Base-by-base conservation (phyloP, 2,113 vertebrate species). In the Barnardius zonarius region DNA sequence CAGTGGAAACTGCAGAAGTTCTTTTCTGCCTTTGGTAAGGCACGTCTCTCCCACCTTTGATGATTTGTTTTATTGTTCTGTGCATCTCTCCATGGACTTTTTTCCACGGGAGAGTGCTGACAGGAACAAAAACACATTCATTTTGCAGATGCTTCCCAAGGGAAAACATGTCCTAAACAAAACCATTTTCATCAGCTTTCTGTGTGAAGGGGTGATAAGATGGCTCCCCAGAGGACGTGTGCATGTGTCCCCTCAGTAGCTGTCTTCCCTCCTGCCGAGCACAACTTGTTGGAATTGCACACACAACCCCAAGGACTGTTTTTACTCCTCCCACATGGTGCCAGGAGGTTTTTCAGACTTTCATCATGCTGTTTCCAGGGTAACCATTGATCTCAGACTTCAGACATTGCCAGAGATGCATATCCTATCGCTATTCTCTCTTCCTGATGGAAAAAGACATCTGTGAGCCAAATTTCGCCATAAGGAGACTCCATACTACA, bases 341-440 rank as follows among this genome's bases (percentile, higher is more conserved):
- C 88, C 78, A 81, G 83, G 84, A 94, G 78, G 66, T 73, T 96
- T 93, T 83, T 76, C 67, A 91, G 89, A 39, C 70, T 93, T 92
- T 35, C 66, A 91, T 17, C 81, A 89, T 70, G 51, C 68, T 83
- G 96, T 96, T 96, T 85, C 92, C 93, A 95, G 59, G 86, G 74
- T 4, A 25, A 95, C 86, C 89, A 87, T 63, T 85, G 88, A 94
- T 94, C 92, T 96, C 93, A 87, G 41, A 87, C 94, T 96, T 94
- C 95, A 95, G 87, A 88, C 41, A 69, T 6, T 68, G 37, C 79
- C 90, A 67, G 93, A 91, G 44, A 63, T 85, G 28, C 5, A 1
- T 84, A 88, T 73, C 41, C 52, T 86, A 54, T 73, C 35, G 62
- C 28, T 54, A 11, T 66, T 91, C 54, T 64, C 57, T 69, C 69